Conservation (phyloP, 2,888 invertebrate genomes). For the Maniola hyperantus region DNA sequence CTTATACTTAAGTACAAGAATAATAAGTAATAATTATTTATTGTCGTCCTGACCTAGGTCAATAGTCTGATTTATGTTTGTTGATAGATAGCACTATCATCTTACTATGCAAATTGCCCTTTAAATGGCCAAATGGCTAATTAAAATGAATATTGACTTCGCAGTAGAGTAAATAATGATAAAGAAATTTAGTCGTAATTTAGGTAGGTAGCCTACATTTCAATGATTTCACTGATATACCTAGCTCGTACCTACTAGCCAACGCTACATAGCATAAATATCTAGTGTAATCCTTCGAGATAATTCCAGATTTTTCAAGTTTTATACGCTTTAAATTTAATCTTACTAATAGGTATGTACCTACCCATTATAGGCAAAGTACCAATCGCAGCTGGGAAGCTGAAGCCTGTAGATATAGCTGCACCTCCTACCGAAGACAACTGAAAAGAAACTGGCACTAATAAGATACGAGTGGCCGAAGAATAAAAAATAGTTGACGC, state of each 20-base stretch:
- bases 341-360: background rate
- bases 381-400: too few species aligned
- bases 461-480: too few species aligned
- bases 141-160: slow-evolving; percentile 49
- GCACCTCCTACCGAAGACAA: too few species aligned
- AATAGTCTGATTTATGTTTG: slow-evolving; percentile 62
- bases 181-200: slow-evolving; percentile 24
- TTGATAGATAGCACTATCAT: slow-evolving; percentile 68
- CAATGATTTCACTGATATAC: background rate
- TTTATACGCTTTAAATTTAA: too few species aligned
- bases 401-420: too few species aligned
- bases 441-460: too few species aligned
- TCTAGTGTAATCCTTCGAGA: background rate
- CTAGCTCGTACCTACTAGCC: background rate
- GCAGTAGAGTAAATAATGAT: slow-evolving; percentile 29
- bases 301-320: background rate
- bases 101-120: slow-evolving; percentile 73
- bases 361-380: too few species aligned
- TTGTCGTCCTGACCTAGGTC: slow-evolving; percentile 56
- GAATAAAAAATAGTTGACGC: too few species aligned
- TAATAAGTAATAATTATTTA: background rate
- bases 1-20: too few species aligned
- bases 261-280: too few species aligned
- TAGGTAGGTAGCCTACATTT: background rate
- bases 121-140: slow-evolving; percentile 71